Base-by-base conservation (phyloP, 2,888 invertebrate species). In the Exephanes ischioxanthus region DNA sequence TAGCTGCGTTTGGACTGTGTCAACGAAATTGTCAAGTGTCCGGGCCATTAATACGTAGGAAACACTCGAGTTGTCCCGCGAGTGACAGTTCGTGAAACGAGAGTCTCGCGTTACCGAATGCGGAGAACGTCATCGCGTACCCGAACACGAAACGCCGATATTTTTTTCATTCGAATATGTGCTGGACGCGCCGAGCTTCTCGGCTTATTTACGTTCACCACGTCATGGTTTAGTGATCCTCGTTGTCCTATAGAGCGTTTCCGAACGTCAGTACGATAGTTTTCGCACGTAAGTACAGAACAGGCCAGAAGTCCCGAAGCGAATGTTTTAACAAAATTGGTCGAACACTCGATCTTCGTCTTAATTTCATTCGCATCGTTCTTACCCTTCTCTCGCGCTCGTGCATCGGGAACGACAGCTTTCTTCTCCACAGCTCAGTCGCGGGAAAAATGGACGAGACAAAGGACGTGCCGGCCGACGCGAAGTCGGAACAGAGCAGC, bases 211-310 rank as follows among this genome's bases (percentile, higher is more conserved):
- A 71, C 82, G 66, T 77, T 83, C 72, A 71, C 82, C 82, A 83
- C 82, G 82, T 83, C 82, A 83, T 83, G 82, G 77, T 83, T 83
- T 71, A 58, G 48, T 77, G 77, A 66, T 76, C 76, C 70, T 76
- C 82, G 53, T 63, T 37, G 63, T 77, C 66, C 82, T 83, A 77
- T 83, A 83, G 77, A 80, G 72, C 41, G 72, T 66, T 61, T 71
- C 63, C 61, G 53, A 48, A 83, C 63, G 55, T 66, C 66, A 37
- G 33, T 76, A n/a, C 19, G n/a, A 41, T 5, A 14, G 45, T 45
- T 45, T 45, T 63, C 26, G 14, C 63, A 48, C 75, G 75, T 76
- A 51, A 76, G 51, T 72, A 48, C n/a, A 11, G 68, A 48, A 22
- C n/a, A 33, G 9, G 41, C 9, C 3, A 14, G n/a, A 37, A 53